Percentiles rank a stretch among this genome's conserved stretches.
These are phyloP conservation scores for Anguilla japonica DNA, from an alignment of 2,113 vertebrate species.

Conservation along the genomic window DNA sequence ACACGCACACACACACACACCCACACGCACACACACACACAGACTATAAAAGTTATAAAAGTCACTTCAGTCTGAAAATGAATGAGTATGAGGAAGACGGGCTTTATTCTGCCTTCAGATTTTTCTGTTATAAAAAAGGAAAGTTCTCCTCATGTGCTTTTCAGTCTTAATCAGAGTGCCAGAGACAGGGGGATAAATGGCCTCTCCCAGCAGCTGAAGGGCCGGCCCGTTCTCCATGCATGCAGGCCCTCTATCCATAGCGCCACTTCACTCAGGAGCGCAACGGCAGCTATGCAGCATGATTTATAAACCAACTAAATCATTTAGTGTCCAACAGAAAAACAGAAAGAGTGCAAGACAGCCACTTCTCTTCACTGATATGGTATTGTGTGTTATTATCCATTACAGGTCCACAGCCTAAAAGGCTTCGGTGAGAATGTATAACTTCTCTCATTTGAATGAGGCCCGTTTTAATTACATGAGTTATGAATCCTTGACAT, in stretches of 20 bases:
- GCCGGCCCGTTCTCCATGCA: slow-evolving; percentile 10
- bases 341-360: too few relatives aligned
- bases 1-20: too few relatives aligned
- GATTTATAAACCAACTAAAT: slow-evolving; percentile 15
- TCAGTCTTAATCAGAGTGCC: slow-evolving; percentile 15
- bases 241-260: not conserved
- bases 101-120: not conserved
- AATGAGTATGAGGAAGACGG: not conserved
- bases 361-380: too few relatives aligned
- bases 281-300: not conserved
- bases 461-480: not conserved
- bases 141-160: not conserved
- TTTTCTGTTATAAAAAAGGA: slow-evolving; percentile 5
- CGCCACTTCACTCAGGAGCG: slow-evolving; percentile 13
- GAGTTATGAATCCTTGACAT: not conserved
- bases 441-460: not conserved
- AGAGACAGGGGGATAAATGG: slow-evolving; percentile 17
- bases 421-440: not conserved
- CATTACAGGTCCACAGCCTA: not conserved
- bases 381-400: not conserved
- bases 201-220: slow-evolving; percentile 24
- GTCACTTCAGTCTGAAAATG: not conserved
- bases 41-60: not conserved
- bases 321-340: not conserved
- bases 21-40: too few relatives aligned